Percentiles rank a stretch among this genome's conserved stretches.
Evolutionary conservation across 2,888 invertebrate genomes (phyloP).

Genomic region (Aphrophora alni): DNA sequence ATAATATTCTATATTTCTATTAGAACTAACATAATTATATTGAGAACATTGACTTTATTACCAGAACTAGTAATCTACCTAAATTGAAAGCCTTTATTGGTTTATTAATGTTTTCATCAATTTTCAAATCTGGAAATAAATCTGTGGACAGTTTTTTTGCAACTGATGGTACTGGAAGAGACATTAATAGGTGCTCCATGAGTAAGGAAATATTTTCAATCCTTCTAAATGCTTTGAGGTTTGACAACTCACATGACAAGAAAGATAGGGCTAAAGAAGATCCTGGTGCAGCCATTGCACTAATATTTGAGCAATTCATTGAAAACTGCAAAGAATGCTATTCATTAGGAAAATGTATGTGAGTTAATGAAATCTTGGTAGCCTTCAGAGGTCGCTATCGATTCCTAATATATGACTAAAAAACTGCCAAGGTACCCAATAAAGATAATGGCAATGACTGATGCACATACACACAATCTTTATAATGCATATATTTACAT

Average conservation of each 20-base stretch:
- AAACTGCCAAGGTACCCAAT: constrained; percentile 14
- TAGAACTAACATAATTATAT: too few relatives aligned
- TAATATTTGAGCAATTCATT: background rate
- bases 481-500: constrained; percentile 24
- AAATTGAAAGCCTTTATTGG: constrained; percentile 28
- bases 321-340: constrained; percentile 12
- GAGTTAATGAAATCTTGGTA: constrained; percentile 20
- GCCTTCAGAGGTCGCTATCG: too few relatives aligned
- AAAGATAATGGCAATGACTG: constrained; percentile 13
- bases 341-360: background rate
- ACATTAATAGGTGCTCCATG: constrained; percentile 20
- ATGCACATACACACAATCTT: constrained; percentile 1
- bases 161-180: constrained; percentile 23
- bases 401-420: constrained; percentile 11
- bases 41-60: too few relatives aligned
- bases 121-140: constrained; percentile 26
- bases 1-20: too few relatives aligned
- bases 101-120: constrained; percentile 9
- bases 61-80: too few relatives aligned
- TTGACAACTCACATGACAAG: constrained; percentile 14
- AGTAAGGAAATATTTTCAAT: constrained; percentile 18
- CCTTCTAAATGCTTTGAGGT: constrained; percentile 2
- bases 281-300: background rate
- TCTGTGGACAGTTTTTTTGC: constrained; percentile 2
- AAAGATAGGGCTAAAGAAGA: background rate